Conservation (phyloP, 2,888 invertebrate species). For the Sialis fuliginosa region DNA sequence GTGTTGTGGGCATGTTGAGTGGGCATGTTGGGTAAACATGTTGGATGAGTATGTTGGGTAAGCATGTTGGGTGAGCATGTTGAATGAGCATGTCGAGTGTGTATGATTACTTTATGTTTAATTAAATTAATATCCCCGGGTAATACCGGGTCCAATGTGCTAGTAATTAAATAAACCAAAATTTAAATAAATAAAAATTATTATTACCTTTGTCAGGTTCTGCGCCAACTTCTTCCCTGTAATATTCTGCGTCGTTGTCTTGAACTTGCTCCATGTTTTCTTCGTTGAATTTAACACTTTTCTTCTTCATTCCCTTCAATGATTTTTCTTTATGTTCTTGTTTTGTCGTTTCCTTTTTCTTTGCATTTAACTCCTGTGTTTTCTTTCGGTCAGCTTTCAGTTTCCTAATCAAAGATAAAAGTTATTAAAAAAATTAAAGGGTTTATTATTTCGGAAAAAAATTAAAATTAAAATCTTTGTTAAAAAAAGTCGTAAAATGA, state of each 20-base stretch:
- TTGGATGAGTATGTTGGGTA: no score
- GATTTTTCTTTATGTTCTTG: slow-evolving; percentile 47
- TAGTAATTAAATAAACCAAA: no score
- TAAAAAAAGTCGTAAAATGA: slow-evolving; percentile 1
- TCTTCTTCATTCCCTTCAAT: slow-evolving; percentile 46
- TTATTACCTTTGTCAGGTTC: slow-evolving; percentile 77
- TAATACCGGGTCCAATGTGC: no score
- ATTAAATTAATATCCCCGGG: no score
- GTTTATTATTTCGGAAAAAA: no score
- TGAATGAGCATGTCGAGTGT: no score
- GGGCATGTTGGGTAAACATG: no score
- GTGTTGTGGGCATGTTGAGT: no score
- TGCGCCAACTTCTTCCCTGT: slow-evolving; percentile 70
- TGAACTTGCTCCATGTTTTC: slow-evolving; percentile 26
- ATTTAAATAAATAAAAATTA: no score
- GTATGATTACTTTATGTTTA: no score
- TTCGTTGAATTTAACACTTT: slow-evolving; percentile 29
- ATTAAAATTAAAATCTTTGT: no score
- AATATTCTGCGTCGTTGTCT: slow-evolving; percentile 70
- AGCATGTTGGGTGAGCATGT: no score
- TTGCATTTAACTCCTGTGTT: slow-evolving; percentile 53
- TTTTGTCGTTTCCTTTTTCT: slow-evolving; percentile 44
- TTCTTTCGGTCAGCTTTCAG: slow-evolving; percentile 63
- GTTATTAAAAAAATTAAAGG: slow-evolving; percentile 5
- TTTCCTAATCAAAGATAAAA: slow-evolving; percentile 28